Conservation (phyloP, 37 sponge, comb jelly and placozoan species). For the Cladorhizidae sp. region DNA sequence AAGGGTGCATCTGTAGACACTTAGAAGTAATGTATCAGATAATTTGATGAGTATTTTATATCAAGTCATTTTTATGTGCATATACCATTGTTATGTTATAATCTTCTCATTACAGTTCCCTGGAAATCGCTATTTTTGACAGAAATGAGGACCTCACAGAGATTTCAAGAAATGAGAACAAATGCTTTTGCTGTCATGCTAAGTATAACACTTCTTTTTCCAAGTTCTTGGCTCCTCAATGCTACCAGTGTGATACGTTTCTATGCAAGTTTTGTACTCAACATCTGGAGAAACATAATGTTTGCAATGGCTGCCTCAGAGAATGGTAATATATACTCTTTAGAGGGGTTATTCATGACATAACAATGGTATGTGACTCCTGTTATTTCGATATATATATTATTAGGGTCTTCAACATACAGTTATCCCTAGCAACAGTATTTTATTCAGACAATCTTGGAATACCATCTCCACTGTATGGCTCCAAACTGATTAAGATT, state of each 20-base stretch:
- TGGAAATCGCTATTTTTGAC: not conserved
- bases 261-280: constrained; percentile 38
- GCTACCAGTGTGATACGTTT: constrained; percentile 13
- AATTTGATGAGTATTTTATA: too few species aligned
- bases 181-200: constrained; percentile 6
- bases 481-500: not conserved
- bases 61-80: too few species aligned
- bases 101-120: constrained; percentile 2
- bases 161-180: not conserved
- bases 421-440: too few species aligned
- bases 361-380: not conserved
- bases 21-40: too few species aligned
- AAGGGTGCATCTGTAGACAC: too few species aligned
- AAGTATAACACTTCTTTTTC: not conserved
- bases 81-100: too few species aligned
- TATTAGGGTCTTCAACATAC: too few species aligned
- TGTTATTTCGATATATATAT: not conserved
- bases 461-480: not conserved
- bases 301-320: not conserved
- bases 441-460: too few species aligned
- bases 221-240: not conserved
- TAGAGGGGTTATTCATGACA: not conserved
- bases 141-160: not conserved
- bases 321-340: not conserved
- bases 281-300: not conserved